Conservation (phyloP, 1,140 invertebrate genomes). For the Brachystomella parvula region DNA sequence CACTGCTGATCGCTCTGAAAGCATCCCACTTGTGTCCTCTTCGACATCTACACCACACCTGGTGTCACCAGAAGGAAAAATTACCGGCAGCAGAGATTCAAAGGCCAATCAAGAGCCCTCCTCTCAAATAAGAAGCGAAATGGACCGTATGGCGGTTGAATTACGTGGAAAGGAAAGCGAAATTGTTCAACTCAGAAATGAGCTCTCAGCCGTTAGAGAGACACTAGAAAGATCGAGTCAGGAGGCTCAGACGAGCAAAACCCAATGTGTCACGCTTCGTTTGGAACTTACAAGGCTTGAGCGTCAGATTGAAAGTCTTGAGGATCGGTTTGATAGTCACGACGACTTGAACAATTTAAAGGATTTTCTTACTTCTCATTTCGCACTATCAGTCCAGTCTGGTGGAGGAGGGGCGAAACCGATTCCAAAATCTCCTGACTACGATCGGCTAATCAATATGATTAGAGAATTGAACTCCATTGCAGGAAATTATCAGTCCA, state of each 20-base stretch:
- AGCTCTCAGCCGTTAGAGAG: neutral
- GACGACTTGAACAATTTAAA: neutral
- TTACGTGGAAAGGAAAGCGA: neutral
- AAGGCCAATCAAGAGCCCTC: neutral
- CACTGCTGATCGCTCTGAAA: neutral
- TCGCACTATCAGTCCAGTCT: neutral
- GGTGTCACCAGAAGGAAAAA: neutral
- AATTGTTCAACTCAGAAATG: neutral
- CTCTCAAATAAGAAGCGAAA: neutral
- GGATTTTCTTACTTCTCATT: neutral
- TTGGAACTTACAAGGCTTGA: constrained; percentile 1
- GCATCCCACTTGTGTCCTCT: constrained; percentile 1
- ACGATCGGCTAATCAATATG: constrained; percentile 20
- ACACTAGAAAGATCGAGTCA: constrained; percentile 1
- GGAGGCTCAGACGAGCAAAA: constrained; percentile 8
- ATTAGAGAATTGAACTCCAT: constrained; percentile 17
- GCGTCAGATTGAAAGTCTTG: constrained; percentile 13
- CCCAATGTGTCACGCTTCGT: neutral
- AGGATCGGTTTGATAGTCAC: neutral
- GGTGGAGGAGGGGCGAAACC: neutral
- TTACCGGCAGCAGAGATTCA: neutral
- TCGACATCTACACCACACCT: neutral
- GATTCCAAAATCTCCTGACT: constrained; percentile 8
- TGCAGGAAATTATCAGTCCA: constrained; percentile 19
- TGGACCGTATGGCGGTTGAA: neutral